These are phyloP conservation scores for Endotricha flammealis DNA, from an alignment of 2,888 invertebrate genomes.

Conservation along the genomic window DNA sequence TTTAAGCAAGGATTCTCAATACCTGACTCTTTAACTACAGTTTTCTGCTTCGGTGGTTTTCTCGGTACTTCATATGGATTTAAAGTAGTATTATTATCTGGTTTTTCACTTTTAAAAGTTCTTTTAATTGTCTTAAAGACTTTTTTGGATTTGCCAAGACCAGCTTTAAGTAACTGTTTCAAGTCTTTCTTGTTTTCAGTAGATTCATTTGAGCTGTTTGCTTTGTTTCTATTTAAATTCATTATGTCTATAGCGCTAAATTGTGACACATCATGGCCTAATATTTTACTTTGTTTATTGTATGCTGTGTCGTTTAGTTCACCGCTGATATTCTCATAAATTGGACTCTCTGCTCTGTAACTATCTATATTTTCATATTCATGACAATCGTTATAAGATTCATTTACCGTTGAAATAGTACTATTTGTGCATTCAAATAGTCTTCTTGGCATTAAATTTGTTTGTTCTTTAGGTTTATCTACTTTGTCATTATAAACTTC, in stretches of 20 bases:
- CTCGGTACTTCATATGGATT: conserved; percentile 72
- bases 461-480: too few species aligned
- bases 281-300: conserved; percentile 71
- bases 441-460: conserved; percentile 52
- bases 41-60: conserved; percentile 51
- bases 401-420: conserved; percentile 65
- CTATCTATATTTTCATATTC: conserved; percentile 64
- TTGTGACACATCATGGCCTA: conserved; percentile 65
- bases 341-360: conserved; percentile 56
- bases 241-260: conserved; percentile 65
- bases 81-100: conserved; percentile 40
- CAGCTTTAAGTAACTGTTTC: conserved; percentile 54
- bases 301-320: conserved; percentile 35
- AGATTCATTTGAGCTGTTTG: conserved; percentile 52
- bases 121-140: conserved; percentile 66
- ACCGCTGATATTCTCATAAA: conserved; percentile 58
- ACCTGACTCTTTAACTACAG: conserved; percentile 47
- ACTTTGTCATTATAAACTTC: conserved; percentile 53
- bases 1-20: conserved; percentile 67
- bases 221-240: conserved; percentile 54
- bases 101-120: conserved; percentile 64
- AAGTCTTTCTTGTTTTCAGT: conserved; percentile 54
- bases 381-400: conserved; percentile 43
- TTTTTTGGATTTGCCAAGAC: conserved; percentile 63
- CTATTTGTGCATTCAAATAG: conserved; percentile 58